phyloP scores from a whole-genome alignment of 1,140 invertebrate species.

The Panagrolaimus sp. region DNA sequence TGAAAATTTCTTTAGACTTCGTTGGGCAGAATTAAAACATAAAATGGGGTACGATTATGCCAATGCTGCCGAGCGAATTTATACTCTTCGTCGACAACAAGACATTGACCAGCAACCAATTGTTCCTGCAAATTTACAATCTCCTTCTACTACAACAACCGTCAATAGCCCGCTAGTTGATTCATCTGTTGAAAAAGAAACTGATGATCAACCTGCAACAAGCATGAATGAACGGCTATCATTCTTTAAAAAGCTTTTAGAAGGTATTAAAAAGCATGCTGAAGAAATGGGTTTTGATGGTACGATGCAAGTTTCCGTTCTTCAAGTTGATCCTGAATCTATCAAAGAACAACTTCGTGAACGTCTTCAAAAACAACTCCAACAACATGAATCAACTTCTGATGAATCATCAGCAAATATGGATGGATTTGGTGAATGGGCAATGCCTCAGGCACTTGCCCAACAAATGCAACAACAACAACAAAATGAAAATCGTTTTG shows the following conservation, averaged over 20 bases:
- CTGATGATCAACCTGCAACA: constrained; percentile 7
- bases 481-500: constrained; percentile 22
- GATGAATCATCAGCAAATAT: constrained; percentile 16
- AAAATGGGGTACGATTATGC: constrained; percentile 36
- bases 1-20: constrained; percentile 55
- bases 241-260: constrained; percentile 41
- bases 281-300: constrained; percentile 55
- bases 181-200: background rate
- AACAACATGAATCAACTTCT: background rate
- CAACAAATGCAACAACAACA: constrained; percentile 26
- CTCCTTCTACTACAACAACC: constrained; percentile 13
- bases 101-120: constrained; percentile 5
- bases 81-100: constrained; percentile 18
- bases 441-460: constrained; percentile 16
- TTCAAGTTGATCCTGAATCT: constrained; percentile 46
- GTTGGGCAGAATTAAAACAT: constrained; percentile 49
- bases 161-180: background rate
- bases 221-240: constrained; percentile 38
- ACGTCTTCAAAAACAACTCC: background rate
- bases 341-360: background rate
- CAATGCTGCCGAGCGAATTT: background rate
- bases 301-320: constrained; percentile 56
- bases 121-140: background rate
- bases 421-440: constrained; percentile 40
- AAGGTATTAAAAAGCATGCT: constrained; percentile 53